A percentile compares a stretch with the other conserved stretches of the same genome.
Evolutionary conservation across 2,888 invertebrate species (phyloP).

Genomic region (Lymantria monacha): DNA sequence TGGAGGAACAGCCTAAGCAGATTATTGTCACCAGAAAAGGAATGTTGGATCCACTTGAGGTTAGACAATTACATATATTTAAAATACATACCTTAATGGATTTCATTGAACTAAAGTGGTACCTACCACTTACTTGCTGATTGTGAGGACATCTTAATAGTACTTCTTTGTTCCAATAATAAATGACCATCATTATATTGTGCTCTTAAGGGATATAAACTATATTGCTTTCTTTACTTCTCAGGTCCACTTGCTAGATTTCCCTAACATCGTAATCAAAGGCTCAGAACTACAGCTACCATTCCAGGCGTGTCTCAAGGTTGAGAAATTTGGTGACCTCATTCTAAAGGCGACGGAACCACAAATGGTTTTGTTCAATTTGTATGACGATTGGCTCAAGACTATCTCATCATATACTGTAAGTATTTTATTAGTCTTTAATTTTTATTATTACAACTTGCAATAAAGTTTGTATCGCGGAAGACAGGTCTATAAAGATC

Average conservation of each 20-base stretch:
- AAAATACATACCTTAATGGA: too few relatives aligned
- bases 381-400: constrained; percentile 99
- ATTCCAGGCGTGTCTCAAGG: constrained; percentile 99
- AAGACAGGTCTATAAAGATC: too few relatives aligned
- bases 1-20: constrained; percentile 99
- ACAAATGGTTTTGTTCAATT: constrained; percentile 99
- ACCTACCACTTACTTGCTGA: too few relatives aligned
- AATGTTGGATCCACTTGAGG: constrained; percentile 99
- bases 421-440: constrained; percentile 31
- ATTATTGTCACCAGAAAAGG: constrained; percentile 99
- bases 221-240: not conserved
- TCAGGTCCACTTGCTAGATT: constrained; percentile 97
- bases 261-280: constrained; percentile 99
- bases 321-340: constrained; percentile 99
- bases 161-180: too few relatives aligned
- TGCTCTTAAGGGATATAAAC: too few relatives aligned
- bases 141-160: too few relatives aligned
- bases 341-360: constrained; percentile 99
- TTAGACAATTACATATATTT: constrained; percentile 23
- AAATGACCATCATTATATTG: too few relatives aligned
- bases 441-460: not conserved
- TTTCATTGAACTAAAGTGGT: too few relatives aligned
- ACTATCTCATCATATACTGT: constrained; percentile 99
- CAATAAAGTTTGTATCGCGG: not conserved
- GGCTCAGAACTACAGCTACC: constrained; percentile 99